Percentiles rank a stretch among this genome's conserved stretches.
Conservation (phyloP, 23 tunicate genomes). For the Ascidia mentula region DNA sequence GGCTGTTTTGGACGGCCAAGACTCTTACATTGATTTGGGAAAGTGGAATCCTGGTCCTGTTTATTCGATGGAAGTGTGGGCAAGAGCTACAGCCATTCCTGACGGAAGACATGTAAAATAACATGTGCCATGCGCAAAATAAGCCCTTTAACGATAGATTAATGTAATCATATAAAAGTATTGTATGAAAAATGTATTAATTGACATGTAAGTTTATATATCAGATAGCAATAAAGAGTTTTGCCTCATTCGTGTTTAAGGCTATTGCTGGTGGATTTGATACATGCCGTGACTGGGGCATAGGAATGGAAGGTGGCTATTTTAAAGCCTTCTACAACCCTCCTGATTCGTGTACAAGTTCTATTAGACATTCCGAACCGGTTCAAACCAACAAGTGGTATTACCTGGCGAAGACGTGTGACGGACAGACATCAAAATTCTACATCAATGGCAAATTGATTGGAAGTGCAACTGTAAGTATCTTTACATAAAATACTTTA, state of each 20-base stretch:
- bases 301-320: constrained; percentile 40
- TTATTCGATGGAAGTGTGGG: constrained; percentile 51
- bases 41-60: constrained; percentile 52
- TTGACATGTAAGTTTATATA: no score
- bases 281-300: constrained; percentile 48
- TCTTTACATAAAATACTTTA: neutral
- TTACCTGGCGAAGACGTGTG: constrained; percentile 29
- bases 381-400: constrained; percentile 32
- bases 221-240: no score
- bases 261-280: constrained; percentile 49
- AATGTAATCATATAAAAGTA: no score
- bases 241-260: constrained; percentile 2
- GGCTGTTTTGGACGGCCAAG: constrained; percentile 35
- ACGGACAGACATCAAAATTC: constrained; percentile 34
- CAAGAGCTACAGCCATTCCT: constrained; percentile 8
- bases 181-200: no score
- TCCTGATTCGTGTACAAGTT: constrained; percentile 25
- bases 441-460: constrained; percentile 24
- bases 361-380: constrained; percentile 6
- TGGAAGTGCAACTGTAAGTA: constrained; percentile 22
- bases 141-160: no score
- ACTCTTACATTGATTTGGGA: constrained; percentile 45
- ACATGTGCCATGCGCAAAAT: neutral
- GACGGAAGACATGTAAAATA: constrained; percentile 36
- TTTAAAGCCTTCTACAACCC: constrained; percentile 42